Conservation (phyloP, 2,797 vertebrate species). For the Arremon aurantiirostris region DNA sequence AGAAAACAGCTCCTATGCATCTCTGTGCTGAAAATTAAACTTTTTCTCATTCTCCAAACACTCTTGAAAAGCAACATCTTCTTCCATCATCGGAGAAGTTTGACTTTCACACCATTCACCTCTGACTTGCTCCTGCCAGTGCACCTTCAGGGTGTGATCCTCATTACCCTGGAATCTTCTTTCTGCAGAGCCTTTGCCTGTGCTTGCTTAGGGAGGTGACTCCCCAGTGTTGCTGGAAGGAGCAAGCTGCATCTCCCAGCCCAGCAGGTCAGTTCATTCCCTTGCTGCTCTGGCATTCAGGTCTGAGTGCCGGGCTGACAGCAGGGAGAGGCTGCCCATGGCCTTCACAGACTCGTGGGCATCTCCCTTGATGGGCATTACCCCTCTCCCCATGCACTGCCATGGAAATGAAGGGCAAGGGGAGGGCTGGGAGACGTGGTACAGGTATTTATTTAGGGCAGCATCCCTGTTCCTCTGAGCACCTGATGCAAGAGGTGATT, state of each 20-base stretch:
- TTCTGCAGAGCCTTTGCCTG: not conserved
- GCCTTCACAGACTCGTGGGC: rapidly evolving
- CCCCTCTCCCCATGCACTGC: not conserved
- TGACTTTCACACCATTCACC: not conserved
- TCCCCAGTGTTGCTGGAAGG: not conserved
- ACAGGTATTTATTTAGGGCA: not conserved
- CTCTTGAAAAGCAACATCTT: not conserved
- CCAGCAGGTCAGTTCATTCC: not conserved
- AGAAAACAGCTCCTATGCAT: not conserved
- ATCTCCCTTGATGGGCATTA: not conserved
- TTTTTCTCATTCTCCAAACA: not conserved
- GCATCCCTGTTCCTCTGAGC: not conserved
- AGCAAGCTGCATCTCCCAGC: not conserved
- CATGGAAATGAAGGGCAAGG: not conserved
- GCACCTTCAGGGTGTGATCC: not conserved
- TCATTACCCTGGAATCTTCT: not conserved
- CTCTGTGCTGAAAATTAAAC: not conserved
- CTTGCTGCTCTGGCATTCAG: not conserved
- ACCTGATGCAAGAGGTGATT: not conserved
- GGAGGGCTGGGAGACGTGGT: not conserved
- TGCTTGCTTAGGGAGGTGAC: not conserved
- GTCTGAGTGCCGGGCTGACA: not conserved
- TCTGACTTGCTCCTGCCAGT: not conserved
- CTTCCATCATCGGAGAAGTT: not conserved
- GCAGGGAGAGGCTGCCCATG: not conserved